Conservation (phyloP, 2,113 vertebrate species). For the Brevimyrus niger region DNA sequence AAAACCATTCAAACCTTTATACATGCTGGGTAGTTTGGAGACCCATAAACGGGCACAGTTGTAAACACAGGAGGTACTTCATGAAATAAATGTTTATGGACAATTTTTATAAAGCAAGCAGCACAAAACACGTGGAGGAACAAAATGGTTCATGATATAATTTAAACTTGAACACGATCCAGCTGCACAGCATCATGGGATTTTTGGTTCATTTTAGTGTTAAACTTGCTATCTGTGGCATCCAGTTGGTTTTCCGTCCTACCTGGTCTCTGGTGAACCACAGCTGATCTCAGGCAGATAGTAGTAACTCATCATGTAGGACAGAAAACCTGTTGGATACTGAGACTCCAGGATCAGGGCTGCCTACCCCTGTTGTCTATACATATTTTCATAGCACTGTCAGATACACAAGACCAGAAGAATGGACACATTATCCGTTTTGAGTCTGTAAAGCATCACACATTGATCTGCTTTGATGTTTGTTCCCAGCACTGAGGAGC, state of each 20-base stretch:
- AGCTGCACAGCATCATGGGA: no score
- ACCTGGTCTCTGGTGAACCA: no score
- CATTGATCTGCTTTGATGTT: background rate
- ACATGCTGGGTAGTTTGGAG: background rate
- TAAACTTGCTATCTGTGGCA: background rate
- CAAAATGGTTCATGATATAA: background rate
- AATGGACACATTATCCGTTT: background rate
- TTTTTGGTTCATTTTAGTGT: background rate
- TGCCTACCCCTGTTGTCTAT: no score
- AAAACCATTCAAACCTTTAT: background rate
- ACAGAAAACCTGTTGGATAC: no score
- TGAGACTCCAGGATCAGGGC: no score
- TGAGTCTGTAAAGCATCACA: background rate
- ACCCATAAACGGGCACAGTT: background rate
- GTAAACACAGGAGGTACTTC: background rate
- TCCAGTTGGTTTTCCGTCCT: no score
- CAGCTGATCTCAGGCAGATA: no score
- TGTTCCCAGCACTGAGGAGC: background rate
- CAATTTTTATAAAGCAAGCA: background rate
- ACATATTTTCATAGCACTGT: no score
- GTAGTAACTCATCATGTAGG: no score
- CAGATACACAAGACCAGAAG: no score
- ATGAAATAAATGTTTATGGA: background rate
- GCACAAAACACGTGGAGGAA: background rate
- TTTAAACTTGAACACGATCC: background rate